Conservation (phyloP, 2,113 vertebrate genomes). For the Isichthys henryi region DNA sequence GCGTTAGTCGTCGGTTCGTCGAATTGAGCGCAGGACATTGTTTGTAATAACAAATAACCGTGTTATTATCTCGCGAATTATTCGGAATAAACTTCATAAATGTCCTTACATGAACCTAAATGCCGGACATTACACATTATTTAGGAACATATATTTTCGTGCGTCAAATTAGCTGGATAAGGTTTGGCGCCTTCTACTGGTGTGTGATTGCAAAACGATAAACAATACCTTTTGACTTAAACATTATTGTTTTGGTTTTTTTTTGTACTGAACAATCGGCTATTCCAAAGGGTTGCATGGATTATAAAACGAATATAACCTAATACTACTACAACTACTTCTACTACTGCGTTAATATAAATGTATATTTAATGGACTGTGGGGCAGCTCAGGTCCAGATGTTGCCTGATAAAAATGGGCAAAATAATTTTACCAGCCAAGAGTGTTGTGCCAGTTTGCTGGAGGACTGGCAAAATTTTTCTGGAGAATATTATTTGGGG, state of each 20-base stretch:
- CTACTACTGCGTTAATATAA: background rate
- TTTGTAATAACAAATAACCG: background rate
- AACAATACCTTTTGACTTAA: background rate
- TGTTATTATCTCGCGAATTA: background rate
- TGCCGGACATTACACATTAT: background rate
- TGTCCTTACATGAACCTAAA: background rate
- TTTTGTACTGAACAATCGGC: background rate
- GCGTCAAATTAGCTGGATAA: background rate
- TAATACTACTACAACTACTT: background rate
- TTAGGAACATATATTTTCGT: background rate
- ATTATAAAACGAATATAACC: background rate
- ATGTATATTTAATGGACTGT: background rate
- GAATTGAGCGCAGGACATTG: background rate
- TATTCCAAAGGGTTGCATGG: background rate
- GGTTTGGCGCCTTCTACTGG: slow-evolving; percentile 14
- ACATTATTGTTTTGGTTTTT: background rate
- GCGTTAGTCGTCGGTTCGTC: background rate
- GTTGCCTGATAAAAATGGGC: background rate
- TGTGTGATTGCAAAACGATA: background rate
- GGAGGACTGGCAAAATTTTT: background rate
- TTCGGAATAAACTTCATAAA: background rate
- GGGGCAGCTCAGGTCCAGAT: background rate
- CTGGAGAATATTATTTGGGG: background rate
- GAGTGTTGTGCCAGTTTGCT: background rate
- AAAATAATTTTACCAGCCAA: background rate